phyloP scores from a whole-genome alignment of 2,113 vertebrate species.

The Chauna torquata region DNA sequence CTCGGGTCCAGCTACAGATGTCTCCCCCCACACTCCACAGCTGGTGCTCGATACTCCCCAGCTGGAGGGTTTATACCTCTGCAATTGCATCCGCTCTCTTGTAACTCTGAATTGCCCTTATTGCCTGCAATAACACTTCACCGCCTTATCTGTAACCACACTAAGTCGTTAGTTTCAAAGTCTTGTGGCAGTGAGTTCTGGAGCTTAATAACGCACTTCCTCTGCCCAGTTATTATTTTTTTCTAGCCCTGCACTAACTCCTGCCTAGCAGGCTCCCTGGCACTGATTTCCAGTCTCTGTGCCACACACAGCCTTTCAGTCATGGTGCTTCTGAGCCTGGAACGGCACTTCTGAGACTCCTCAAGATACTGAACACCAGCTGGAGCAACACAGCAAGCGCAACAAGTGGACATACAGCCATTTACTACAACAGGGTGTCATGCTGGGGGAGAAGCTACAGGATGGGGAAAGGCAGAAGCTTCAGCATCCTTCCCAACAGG shows the following conservation, averaged over 20 bases:
- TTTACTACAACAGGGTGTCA: background rate
- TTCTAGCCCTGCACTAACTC: background rate
- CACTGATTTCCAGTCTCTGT: background rate
- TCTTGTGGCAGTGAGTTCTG: background rate
- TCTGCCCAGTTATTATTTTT: background rate
- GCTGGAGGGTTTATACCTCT: background rate
- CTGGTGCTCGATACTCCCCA: fast-evolving
- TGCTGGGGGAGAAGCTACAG: background rate
- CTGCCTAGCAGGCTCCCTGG: background rate
- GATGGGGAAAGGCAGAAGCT: background rate
- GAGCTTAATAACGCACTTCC: background rate
- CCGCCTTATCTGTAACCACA: background rate
- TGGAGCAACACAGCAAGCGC: background rate
- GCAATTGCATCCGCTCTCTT: background rate
- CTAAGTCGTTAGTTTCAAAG: background rate
- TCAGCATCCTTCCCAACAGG: background rate
- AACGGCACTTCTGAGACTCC: background rate
- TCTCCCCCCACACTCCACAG: fast-evolving
- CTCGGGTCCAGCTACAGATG: background rate
- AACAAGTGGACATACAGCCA: background rate
- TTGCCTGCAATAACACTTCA: constrained; percentile 15
- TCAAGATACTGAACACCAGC: background rate
- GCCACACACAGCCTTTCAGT: background rate
- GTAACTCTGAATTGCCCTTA: background rate
- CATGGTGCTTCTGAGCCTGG: background rate